Evolutionary conservation across 2,113 vertebrate species (phyloP).

Genomic region (Serilophus lunatus): DNA sequence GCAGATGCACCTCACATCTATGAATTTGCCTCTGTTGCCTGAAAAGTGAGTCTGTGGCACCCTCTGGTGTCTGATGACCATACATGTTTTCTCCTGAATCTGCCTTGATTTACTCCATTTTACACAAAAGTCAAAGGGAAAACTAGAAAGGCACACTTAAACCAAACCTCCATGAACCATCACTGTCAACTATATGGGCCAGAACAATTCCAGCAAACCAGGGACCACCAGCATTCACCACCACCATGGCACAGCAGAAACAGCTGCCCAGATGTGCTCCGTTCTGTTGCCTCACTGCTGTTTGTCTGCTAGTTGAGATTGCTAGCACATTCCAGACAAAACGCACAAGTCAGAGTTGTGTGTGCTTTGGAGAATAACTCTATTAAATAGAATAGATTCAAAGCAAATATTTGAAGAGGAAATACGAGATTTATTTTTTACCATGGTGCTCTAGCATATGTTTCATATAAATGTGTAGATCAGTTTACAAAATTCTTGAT

Average conservation of each 20-base stretch:
- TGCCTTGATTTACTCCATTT: neutral
- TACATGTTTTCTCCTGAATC: neutral
- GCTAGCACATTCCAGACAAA: neutral
- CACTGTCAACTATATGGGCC: rapidly evolving
- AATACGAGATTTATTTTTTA: neutral
- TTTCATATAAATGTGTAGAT: neutral
- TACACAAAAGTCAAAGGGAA: neutral
- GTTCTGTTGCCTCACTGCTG: neutral
- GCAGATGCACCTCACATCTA: neutral
- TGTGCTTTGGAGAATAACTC: neutral
- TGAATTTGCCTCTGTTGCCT: neutral
- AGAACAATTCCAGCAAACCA: neutral
- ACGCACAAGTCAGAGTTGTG: neutral
- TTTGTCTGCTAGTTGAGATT: neutral
- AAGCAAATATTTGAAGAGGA: neutral
- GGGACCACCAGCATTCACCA: neutral
- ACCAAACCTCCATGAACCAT: neutral
- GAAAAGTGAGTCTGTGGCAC: conserved; percentile 68
- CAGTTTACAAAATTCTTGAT: neutral
- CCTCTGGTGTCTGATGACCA: conserved; percentile 67
- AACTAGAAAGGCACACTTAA: neutral
- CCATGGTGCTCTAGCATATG: neutral
- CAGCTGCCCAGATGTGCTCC: neutral
- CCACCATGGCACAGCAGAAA: rapidly evolving
- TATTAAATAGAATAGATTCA: neutral